These are phyloP conservation scores for Meloidogyne hapla DNA, from an alignment of 1,140 invertebrate species.

Conservation along the genomic window DNA sequence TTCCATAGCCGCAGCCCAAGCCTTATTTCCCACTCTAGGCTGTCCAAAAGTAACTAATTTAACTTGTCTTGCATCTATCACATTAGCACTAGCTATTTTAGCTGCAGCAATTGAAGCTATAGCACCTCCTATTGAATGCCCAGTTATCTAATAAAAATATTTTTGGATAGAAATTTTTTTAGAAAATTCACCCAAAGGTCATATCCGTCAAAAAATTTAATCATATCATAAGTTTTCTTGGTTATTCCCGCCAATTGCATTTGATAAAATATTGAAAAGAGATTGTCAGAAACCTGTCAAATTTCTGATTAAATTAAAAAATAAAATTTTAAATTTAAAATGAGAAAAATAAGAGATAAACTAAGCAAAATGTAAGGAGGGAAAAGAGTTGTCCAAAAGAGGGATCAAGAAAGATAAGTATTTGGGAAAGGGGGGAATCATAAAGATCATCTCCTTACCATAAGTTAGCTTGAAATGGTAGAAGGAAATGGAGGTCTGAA, in stretches of 20 bases:
- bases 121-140: constrained; percentile 31
- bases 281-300: constrained; percentile 8
- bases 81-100: constrained; percentile 39
- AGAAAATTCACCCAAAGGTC: constrained; percentile 26
- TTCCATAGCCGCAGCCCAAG: constrained; percentile 43
- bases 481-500: too few relatives aligned
- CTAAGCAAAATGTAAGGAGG: too few relatives aligned
- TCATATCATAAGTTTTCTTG: constrained; percentile 3
- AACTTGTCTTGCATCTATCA: constrained; percentile 21
- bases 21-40: constrained; percentile 47
- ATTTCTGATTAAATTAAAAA: neutral
- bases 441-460: too few relatives aligned
- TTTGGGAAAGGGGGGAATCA: too few relatives aligned
- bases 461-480: too few relatives aligned
- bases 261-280: constrained; percentile 14
- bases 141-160: constrained; percentile 25
- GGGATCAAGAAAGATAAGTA: too few relatives aligned
- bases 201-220: constrained; percentile 9
- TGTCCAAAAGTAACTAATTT: constrained; percentile 56
- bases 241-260: neutral
- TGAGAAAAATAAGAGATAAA: too few relatives aligned
- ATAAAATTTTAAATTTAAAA: too few relatives aligned
- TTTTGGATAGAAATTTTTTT: neutral
- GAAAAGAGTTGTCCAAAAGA: too few relatives aligned
- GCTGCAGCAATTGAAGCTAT: constrained; percentile 27